Conservation (phyloP, 2,113 vertebrate genomes). For the Rhodinocichla rosea region DNA sequence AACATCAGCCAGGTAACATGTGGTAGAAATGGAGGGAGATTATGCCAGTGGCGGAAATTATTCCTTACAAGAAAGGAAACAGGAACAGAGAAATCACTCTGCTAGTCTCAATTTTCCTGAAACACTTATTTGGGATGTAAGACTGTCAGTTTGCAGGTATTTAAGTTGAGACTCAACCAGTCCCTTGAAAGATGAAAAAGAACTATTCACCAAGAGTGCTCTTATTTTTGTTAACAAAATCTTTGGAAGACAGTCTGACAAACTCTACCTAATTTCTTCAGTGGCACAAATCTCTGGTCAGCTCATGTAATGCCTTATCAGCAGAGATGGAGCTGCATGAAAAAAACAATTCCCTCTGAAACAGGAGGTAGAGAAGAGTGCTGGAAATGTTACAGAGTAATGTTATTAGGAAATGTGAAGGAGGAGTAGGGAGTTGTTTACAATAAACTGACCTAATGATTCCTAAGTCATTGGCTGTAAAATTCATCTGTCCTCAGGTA, state of each 20-base stretch:
- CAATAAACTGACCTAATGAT: constrained; percentile 55
- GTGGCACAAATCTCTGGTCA: neutral
- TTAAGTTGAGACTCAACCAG: neutral
- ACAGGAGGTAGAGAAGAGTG: constrained; percentile 2
- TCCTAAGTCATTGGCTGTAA: constrained; percentile 12
- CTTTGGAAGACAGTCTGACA: neutral
- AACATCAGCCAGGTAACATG: neutral
- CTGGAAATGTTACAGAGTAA: neutral
- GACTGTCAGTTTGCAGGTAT: neutral
- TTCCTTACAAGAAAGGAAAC: neutral
- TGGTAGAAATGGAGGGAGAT: neutral
- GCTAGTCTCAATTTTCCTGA: neutral
- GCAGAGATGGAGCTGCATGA: neutral
- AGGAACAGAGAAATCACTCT: neutral
- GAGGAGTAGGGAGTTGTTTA: constrained; percentile 56
- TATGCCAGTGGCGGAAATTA: neutral
- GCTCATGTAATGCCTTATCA: neutral
- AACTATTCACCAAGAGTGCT: neutral
- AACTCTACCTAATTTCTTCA: neutral
- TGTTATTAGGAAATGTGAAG: constrained; percentile 54
- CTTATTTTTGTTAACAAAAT: neutral
- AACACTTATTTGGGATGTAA: neutral
- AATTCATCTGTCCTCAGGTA: constrained; percentile 60
- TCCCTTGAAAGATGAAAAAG: neutral
- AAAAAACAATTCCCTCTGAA: constrained; percentile 9